phyloP scores from a whole-genome alignment of 2,113 vertebrate genomes.

The Mirza zaza region DNA sequence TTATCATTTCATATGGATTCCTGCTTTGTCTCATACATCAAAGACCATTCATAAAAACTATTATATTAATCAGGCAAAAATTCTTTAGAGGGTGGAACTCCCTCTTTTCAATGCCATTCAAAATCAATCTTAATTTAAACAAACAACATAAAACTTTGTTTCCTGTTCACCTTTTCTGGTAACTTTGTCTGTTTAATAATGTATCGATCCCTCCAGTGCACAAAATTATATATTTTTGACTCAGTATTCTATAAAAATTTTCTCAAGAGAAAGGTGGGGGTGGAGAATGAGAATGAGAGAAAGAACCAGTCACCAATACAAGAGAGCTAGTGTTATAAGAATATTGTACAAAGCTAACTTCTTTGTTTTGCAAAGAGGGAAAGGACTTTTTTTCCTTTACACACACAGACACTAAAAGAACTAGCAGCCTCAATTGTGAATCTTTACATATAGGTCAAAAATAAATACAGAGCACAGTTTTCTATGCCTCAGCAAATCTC shows the following conservation, averaged over 20 bases:
- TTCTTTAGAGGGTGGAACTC: background rate
- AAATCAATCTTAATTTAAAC: slow-evolving; percentile 7
- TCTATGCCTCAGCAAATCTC: background rate
- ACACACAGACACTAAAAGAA: background rate
- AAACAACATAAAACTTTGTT: background rate
- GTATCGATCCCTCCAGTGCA: background rate
- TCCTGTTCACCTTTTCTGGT: background rate
- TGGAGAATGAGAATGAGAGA: background rate
- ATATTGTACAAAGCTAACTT: background rate
- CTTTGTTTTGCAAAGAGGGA: background rate
- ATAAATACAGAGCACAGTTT: background rate
- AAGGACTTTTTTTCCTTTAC: background rate
- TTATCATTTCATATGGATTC: background rate
- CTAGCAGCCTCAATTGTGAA: background rate
- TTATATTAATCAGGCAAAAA: background rate
- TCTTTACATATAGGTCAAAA: background rate
- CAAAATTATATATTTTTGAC: background rate
- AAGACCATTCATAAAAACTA: background rate
- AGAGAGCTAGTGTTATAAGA: background rate
- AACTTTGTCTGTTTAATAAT: background rate
- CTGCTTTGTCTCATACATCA: background rate
- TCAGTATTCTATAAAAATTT: background rate
- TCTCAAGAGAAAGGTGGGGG: background rate
- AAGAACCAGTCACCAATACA: background rate
- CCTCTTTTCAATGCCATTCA: background rate